Base-by-base conservation (phyloP, 1,140 invertebrate species). In the Philaenus spumarius region DNA sequence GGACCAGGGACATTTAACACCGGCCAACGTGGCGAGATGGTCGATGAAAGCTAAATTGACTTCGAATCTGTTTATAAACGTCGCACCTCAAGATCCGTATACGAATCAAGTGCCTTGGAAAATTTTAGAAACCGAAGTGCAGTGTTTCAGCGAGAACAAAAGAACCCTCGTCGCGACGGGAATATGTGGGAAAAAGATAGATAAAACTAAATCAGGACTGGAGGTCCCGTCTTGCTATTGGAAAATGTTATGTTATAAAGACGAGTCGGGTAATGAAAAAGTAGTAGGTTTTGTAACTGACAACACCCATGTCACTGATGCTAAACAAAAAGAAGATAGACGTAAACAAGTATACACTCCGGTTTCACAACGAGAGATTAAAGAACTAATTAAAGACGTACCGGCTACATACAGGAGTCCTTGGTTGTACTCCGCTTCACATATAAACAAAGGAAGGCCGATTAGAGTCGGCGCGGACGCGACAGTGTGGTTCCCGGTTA, bases 231-330 rank as follows among this genome's bases (percentile, higher is more conserved):
- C 37, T 12, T 60, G 46, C 23, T 60, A 47, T 40, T 60, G 58
- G 58, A 60, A 60, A 60, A 45, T 60, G 51, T 15, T 60, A 1
- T 60, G 58, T 34, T 60, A 60, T 24, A 60, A 60, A 46, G 51
- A 55, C 22, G 52, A 60, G 34, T 23, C 42, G 1, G 23, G 30
- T 11, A 48, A 46, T 22, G 53, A 34, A 37, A 40, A 55, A 47
- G 58, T 60, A 2, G 58, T 55, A 11, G 58, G 52, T 17, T 60
- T 60, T 23, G 47, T 55, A 1, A 43, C 40, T 12, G 26, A 45
- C 23, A 59, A 59, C 23, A 34, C 22, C 4, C 30, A 34, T 14
- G 15, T 43, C 7, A 11, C 50, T 2, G 9, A 20, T n/a, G 23
- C 19, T 17, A 37, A 1, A 34, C 14, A 50, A 6, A 19, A 35